Percentiles rank a stretch among this genome's conserved stretches.
These are phyloP conservation scores for Poecilia velifera DNA, from an alignment of 2,797 vertebrate genomes.

Conservation along the genomic window DNA sequence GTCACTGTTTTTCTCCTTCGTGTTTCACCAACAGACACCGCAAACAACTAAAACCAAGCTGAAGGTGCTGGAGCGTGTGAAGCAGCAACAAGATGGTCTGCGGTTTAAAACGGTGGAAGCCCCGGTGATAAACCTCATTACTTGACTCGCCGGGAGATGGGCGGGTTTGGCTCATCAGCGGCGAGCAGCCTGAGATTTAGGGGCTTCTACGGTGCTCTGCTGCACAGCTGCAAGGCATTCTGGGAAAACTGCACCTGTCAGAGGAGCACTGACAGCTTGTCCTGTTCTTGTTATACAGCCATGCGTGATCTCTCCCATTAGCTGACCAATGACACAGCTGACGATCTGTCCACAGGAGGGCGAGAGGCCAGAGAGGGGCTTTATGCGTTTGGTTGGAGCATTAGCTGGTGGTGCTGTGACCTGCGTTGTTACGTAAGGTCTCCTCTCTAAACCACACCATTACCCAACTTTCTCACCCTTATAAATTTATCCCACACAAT, in stretches of 20 bases:
- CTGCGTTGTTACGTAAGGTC: constrained; percentile 7
- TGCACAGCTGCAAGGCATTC: constrained; percentile 60
- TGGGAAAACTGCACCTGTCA: constrained; percentile 72
- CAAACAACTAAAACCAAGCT: constrained; percentile 13
- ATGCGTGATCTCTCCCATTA: constrained; percentile 67
- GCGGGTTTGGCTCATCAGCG: constrained; percentile 62
- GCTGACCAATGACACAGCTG: constrained; percentile 69
- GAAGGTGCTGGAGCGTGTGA: constrained; percentile 21
- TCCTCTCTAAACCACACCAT: neutral
- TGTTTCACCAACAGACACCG: constrained; percentile 6
- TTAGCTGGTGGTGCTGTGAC: constrained; percentile 23
- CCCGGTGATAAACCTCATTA: constrained; percentile 65
- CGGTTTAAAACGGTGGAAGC: constrained; percentile 37
- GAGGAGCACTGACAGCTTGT: constrained; percentile 66
- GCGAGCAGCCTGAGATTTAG: constrained; percentile 56
- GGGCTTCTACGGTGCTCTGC: constrained; percentile 45
- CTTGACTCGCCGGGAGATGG: constrained; percentile 64
- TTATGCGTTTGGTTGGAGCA: constrained; percentile 43
- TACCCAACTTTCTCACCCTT: neutral
- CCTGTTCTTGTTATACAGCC: constrained; percentile 70
- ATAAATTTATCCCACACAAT: neutral
- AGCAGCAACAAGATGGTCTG: constrained; percentile 22
- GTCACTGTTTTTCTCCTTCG: constrained; percentile 4
- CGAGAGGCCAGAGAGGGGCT: constrained; percentile 13
- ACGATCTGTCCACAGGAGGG: constrained; percentile 55